Conservation (phyloP, 2,113 vertebrate species). For the Lagopus leucura region DNA sequence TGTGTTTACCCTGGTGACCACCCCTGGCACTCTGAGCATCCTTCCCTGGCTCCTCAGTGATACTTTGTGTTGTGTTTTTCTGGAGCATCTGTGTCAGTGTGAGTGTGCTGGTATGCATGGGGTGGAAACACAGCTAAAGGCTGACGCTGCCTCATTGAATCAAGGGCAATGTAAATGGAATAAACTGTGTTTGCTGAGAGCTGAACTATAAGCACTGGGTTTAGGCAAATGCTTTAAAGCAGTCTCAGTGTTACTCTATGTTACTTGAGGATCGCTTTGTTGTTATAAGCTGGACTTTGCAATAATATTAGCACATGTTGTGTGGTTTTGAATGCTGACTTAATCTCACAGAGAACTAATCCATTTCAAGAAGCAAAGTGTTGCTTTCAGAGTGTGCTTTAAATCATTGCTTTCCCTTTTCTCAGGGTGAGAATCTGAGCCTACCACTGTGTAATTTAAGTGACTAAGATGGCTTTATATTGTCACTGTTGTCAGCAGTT, state of each 20-base stretch:
- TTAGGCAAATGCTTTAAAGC: background rate
- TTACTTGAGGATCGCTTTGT: background rate
- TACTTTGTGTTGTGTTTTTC: background rate
- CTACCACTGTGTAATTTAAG: conserved; percentile 27
- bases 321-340: background rate
- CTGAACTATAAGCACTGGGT: background rate
- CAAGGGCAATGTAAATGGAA: background rate
- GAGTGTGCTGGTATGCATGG: background rate
- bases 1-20: background rate
- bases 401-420: background rate
- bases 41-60: background rate
- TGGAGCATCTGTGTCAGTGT: background rate
- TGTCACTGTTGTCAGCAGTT: conserved; percentile 49
- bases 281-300: background rate
- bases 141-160: background rate
- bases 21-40: too few relatives aligned
- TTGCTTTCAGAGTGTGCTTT: background rate
- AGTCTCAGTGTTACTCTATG: background rate
- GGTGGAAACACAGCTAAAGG: background rate
- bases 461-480: conserved; percentile 9
- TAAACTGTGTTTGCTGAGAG: background rate
- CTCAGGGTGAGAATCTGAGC: background rate
- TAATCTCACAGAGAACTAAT: background rate
- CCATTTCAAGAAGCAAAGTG: background rate
- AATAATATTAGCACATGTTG: background rate